Percentiles rank a stretch among this genome's conserved stretches.
Evolutionary conservation across 2,113 vertebrate species (phyloP).

Genomic region (Erythrocercus mccallii): DNA sequence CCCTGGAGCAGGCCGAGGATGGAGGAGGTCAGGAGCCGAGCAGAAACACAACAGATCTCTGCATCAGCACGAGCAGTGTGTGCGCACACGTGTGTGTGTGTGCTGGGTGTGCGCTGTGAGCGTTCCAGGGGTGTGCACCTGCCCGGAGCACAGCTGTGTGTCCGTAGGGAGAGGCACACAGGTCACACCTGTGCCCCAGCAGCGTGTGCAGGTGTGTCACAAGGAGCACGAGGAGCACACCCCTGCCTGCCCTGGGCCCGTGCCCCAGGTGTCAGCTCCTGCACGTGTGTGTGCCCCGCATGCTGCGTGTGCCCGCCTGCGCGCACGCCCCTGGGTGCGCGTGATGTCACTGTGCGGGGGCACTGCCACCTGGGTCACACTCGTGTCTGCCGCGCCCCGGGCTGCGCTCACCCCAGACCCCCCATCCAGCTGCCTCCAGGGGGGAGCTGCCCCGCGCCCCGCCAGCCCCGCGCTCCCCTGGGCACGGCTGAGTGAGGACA

Average conservation of each 20-base stretch:
- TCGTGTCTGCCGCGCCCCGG: accelerated
- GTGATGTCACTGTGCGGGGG: background rate
- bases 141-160: accelerated
- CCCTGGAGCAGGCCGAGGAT: background rate
- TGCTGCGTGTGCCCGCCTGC: background rate
- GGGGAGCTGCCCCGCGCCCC: accelerated
- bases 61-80: accelerated
- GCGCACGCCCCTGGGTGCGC: background rate
- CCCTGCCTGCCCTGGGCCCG: accelerated
- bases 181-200: accelerated
- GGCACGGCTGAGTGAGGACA: accelerated
- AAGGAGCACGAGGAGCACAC: accelerated
- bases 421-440: accelerated
- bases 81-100: background rate
- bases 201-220: background rate
- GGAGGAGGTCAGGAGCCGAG: background rate
- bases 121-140: accelerated
- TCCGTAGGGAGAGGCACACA: accelerated
- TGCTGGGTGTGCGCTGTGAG: background rate
- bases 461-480: accelerated
- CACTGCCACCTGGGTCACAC: background rate
- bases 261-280: background rate
- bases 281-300: accelerated
- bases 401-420: accelerated
- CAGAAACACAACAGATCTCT: background rate